These are phyloP conservation scores for Phrixothrix hirtus DNA, from an alignment of 2,888 invertebrate species.

Conservation along the genomic window DNA sequence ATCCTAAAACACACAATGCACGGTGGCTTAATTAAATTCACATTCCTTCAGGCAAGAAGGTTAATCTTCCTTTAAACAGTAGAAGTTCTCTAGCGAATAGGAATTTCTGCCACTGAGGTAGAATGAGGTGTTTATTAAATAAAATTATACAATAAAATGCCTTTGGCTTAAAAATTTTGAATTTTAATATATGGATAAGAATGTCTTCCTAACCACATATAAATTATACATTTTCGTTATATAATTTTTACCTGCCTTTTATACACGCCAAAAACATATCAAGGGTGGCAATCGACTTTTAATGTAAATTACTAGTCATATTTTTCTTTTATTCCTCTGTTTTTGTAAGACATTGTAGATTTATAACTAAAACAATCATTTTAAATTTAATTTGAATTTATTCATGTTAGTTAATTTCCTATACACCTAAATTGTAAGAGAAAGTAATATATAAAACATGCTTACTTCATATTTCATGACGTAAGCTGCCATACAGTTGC, in stretches of 20 bases:
- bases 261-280: no score
- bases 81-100: not conserved
- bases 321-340: no score
- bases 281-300: no score
- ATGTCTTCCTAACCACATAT: not conserved
- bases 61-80: not conserved
- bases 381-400: no score
- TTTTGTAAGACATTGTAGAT: no score
- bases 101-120: not conserved
- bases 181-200: not conserved
- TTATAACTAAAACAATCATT: no score
- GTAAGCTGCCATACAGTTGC: no score
- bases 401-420: no score
- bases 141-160: not conserved
- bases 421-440: no score
- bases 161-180: not conserved
- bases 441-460: no score
- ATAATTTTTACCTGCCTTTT: not conserved
- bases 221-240: not conserved
- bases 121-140: not conserved
- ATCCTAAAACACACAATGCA: constrained; percentile 1
- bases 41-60: not conserved
- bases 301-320: no score
- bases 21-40: constrained; percentile 9
- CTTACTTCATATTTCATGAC: no score